Percentiles rank a stretch among this genome's conserved stretches.
These are phyloP conservation scores for Brevimyrus niger DNA, from an alignment of 2,113 vertebrate genomes.

Conservation along the genomic window DNA sequence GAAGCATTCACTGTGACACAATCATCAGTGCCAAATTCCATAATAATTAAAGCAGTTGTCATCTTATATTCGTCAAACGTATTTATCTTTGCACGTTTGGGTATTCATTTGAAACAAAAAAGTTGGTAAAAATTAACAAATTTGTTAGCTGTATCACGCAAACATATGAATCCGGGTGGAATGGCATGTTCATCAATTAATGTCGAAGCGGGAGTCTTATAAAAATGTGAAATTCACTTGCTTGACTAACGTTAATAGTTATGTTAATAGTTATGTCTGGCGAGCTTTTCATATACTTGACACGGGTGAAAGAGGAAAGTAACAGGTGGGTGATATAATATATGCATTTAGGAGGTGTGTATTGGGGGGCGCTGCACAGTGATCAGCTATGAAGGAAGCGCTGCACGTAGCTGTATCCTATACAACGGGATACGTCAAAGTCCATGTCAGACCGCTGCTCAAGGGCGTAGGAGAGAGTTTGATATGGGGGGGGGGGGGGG, in stretches of 20 bases:
- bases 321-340: background rate
- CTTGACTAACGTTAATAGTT: background rate
- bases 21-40: background rate
- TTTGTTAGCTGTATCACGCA: background rate
- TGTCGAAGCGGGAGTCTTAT: background rate
- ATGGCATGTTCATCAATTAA: background rate
- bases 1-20: background rate
- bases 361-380: background rate
- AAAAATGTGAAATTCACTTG: background rate
- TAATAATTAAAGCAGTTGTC: background rate
- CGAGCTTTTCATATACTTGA: background rate
- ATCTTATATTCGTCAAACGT: background rate
- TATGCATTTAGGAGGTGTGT: background rate
- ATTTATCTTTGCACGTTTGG: background rate
- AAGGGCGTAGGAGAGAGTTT: background rate
- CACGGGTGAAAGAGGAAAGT: background rate
- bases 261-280: no score
- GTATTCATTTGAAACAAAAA: background rate
- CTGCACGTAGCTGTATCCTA: background rate
- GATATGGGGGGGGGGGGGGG: no score
- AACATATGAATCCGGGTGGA: background rate
- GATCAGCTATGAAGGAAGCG: background rate
- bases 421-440: background rate
- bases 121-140: background rate
- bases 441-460: background rate